phyloP scores from a whole-genome alignment of 2,797 vertebrate species.

The Sylvia borin region DNA sequence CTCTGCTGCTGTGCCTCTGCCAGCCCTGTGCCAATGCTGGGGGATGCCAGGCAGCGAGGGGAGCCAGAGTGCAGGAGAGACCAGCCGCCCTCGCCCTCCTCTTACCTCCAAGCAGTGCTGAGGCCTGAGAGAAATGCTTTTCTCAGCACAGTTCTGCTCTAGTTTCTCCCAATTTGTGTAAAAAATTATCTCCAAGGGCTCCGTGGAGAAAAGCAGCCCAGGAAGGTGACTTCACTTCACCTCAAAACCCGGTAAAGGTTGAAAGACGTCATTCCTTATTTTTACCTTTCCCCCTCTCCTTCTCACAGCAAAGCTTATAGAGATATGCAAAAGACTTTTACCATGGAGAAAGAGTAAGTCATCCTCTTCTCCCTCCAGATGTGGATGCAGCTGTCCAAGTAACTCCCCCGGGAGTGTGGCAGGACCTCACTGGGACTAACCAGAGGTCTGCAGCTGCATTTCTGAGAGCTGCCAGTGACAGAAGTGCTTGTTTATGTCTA shows the following conservation, averaged over 20 bases:
- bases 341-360: background rate
- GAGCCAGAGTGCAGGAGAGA: background rate
- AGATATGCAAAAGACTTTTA: background rate
- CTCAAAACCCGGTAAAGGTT: slow-evolving; percentile 47
- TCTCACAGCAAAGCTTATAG: background rate
- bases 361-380: slow-evolving; percentile 21
- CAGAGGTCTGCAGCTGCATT: background rate
- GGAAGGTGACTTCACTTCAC: slow-evolving; percentile 63
- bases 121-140: slow-evolving; percentile 50
- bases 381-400: slow-evolving; percentile 19
- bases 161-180: slow-evolving; percentile 48
- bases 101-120: background rate
- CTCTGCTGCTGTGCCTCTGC: background rate
- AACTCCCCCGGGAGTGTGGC: background rate
- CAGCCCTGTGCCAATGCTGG: background rate
- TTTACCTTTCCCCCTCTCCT: slow-evolving; percentile 6
- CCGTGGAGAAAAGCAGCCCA: slow-evolving; percentile 38
- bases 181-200: slow-evolving; percentile 4
- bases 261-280: slow-evolving; percentile 50
- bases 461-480: background rate
- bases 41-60: background rate
- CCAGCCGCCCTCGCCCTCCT: background rate
- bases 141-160: slow-evolving; percentile 61
- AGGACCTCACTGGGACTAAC: background rate
- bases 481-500: slow-evolving; percentile 43